These are phyloP conservation scores for Eospalax fontanierii DNA, from an alignment of 2,797 vertebrate species.

Conservation along the genomic window DNA sequence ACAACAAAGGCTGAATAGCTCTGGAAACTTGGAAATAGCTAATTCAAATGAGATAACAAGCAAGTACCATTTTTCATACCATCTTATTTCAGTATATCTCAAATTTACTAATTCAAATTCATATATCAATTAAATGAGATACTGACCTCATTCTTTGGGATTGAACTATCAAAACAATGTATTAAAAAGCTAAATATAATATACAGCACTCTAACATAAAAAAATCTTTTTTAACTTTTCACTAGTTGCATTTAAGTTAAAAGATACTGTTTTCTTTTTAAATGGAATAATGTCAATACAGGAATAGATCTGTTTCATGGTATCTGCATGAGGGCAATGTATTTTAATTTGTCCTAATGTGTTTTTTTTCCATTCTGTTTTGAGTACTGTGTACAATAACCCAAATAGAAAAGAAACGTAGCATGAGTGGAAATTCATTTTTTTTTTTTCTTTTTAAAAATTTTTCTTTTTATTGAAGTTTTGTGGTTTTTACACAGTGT, in stretches of 20 bases:
- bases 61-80: slow-evolving; percentile 72
- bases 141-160: slow-evolving; percentile 5
- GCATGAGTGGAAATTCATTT: neutral
- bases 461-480: no score
- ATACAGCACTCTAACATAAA: slow-evolving; percentile 6
- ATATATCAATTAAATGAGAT: slow-evolving; percentile 55
- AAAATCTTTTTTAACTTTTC: slow-evolving; percentile 16
- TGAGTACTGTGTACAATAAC: neutral
- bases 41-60: slow-evolving; percentile 65
- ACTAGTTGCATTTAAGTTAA: slow-evolving; percentile 25
- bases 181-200: slow-evolving; percentile 21
- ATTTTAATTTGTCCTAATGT: slow-evolving; percentile 38
- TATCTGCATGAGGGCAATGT: neutral
- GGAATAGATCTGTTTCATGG: neutral
- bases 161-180: slow-evolving; percentile 46
- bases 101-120: slow-evolving; percentile 22
- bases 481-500: no score
- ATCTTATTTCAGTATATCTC: slow-evolving; percentile 44
- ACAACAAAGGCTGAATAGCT: slow-evolving; percentile 40
- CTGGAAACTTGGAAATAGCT: slow-evolving; percentile 72
- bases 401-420: neutral
- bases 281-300: slow-evolving; percentile 23
- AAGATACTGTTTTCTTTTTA: slow-evolving; percentile 46
- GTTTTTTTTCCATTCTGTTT: slow-evolving; percentile 27
- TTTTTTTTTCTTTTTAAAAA: no score